A percentile compares a stretch with the other conserved stretches of the same genome.
These are phyloP conservation scores for Campylomormyrus tamandua DNA, from an alignment of 2,113 vertebrate genomes.

Conservation along the genomic window DNA sequence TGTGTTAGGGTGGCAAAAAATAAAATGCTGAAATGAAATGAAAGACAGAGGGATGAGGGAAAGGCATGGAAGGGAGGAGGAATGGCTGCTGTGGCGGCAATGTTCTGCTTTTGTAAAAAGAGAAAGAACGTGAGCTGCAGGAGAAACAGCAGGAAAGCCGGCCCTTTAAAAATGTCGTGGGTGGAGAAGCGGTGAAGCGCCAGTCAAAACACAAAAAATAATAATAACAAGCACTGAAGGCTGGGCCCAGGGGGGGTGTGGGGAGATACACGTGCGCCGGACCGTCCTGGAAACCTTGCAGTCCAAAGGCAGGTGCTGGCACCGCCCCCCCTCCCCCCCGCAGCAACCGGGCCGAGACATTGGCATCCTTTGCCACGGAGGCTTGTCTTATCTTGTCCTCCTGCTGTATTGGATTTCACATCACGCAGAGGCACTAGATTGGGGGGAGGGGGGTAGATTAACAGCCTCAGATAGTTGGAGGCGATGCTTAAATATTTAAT, in stretches of 20 bases:
- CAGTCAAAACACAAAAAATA: slow-evolving; percentile 4
- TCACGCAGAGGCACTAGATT: slow-evolving; percentile 20
- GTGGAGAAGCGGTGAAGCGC: neutral
- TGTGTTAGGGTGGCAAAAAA: neutral
- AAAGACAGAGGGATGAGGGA: neutral
- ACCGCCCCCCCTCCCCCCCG: neutral
- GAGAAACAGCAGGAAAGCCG: neutral
- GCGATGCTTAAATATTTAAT: slow-evolving; percentile 13
- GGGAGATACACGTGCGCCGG: neutral
- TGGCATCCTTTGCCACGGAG: neutral
- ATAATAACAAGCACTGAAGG: neutral
- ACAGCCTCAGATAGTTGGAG: neutral
- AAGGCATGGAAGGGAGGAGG: no score
- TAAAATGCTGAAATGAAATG: neutral
- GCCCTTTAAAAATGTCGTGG: neutral
- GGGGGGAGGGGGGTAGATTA: slow-evolving; percentile 13
- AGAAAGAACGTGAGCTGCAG: neutral
- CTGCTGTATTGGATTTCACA: slow-evolving; percentile 15
- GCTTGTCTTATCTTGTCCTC: slow-evolving; percentile 22
- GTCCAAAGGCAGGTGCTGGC: neutral
- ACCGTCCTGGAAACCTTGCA: neutral
- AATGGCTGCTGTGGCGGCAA: neutral
- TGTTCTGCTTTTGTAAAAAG: neutral
- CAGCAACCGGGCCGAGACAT: neutral
- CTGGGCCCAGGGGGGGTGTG: neutral